Evolutionary conservation across 1,140 invertebrate species (phyloP), one percentile per base, ranked within the genome.

Genomic region (Lethocerus indicus): DNA sequence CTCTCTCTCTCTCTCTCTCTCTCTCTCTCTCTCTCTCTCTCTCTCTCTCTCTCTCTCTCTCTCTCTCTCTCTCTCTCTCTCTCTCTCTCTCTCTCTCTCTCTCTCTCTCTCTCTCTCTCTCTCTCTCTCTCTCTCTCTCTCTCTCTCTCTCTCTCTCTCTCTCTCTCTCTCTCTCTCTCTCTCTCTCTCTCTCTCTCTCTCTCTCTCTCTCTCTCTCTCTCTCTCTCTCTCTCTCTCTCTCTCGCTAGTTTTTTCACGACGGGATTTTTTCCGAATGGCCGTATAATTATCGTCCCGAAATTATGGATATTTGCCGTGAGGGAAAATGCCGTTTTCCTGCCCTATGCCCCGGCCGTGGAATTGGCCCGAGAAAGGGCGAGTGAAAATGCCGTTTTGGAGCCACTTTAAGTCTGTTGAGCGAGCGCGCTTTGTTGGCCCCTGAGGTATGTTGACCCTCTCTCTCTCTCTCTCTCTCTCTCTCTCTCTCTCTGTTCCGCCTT

Each of bases 1-100:
- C 44, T 46, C 44, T 29, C 44, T 46, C 44, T 46, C 44, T 29
- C 44, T 46, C 44, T 46, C 44, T 29, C 44, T 46, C 44, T 46
- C 44, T 29, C 44, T 46, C 44, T 46, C 44, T 29, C 44, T 46
- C 24, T 46, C 27, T 21, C 44, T 46, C 44, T 29, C 44, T 46
- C 44, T 29, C 44, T 46, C 44, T 29, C 44, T 46, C 44, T 29
- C 44, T 46, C 44, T 29, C 44, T 46, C 44, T 29, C 44, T 46
- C 44, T 29, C 44, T 46, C 44, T 29, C 44, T 46, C 44, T 29
- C 44, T 46, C 44, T 29, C 44, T 46, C 44, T 29, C 44, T 46
- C 44, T 29, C 44, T 46, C 44, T 29, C 25, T 46, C 44, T 29
- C 44, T 43, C 41, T 21, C 41, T 43, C 41, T 21, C 41, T 43